These are phyloP conservation scores for Peromyscus melanophrys DNA, from an alignment of 2,797 vertebrate genomes.

Conservation along the genomic window DNA sequence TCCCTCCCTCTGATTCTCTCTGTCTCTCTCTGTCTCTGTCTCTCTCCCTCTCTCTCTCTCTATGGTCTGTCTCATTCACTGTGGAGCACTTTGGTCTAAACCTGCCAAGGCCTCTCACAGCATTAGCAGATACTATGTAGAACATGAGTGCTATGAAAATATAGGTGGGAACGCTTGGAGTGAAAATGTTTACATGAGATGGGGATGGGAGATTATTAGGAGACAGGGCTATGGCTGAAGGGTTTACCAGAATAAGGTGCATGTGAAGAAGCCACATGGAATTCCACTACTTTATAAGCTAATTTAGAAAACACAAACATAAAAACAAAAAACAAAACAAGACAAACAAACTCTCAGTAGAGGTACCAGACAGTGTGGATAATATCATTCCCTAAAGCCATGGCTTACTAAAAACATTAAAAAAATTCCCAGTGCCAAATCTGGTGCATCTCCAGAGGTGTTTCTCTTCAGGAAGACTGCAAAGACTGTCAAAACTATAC, in stretches of 20 bases:
- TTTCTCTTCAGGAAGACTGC: background rate
- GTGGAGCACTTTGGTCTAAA: too few species aligned
- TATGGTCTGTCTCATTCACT: too few species aligned
- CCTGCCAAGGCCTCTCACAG: too few species aligned
- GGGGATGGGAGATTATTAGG: background rate
- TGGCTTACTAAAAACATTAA: background rate
- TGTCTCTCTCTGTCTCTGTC: too few species aligned
- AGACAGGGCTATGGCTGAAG: background rate
- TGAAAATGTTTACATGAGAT: background rate
- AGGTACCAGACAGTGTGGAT: background rate
- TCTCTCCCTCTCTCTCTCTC: too few species aligned
- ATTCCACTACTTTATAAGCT: background rate
- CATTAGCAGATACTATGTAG: background rate
- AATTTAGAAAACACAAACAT: background rate
- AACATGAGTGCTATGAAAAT: background rate
- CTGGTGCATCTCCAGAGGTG: background rate
- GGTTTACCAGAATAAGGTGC: background rate
- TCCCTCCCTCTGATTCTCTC: too few species aligned
- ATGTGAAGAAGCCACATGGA: background rate
- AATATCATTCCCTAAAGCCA: background rate
- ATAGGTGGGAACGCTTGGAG: rapidly evolving
- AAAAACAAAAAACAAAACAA: background rate
- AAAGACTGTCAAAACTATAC: background rate
- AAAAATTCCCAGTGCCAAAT: background rate
- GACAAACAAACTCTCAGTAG: background rate